These are phyloP conservation scores for Willowsia nigromaculata DNA, from an alignment of 2,888 invertebrate genomes.

Conservation along the genomic window DNA sequence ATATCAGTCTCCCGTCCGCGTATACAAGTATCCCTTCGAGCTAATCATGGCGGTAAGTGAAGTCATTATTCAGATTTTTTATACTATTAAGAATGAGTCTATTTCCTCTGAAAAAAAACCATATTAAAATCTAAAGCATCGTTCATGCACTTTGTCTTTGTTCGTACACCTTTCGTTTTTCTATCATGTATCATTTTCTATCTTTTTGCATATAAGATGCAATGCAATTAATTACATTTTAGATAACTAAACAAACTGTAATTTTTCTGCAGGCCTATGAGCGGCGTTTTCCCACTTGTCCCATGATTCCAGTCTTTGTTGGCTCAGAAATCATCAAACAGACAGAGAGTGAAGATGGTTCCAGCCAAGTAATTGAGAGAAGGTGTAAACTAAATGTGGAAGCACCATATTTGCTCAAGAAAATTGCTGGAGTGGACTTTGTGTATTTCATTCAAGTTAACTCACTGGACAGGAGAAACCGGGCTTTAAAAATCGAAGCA, in stretches of 20 bases:
- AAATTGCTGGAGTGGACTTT: constrained; percentile 95
- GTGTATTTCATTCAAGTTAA: constrained; percentile 95
- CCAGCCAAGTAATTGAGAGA: constrained; percentile 89
- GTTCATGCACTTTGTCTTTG: no score
- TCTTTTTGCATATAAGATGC: no score
- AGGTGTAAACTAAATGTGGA: constrained; percentile 95
- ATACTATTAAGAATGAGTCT: neutral
- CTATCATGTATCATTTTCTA: no score
- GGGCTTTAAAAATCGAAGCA: constrained; percentile 93
- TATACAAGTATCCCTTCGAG: constrained; percentile 97
- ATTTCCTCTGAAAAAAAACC: no score
- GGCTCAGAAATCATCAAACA: constrained; percentile 91
- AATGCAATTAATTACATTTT: no score
- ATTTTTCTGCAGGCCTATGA: constrained; percentile 90
- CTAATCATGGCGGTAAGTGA: constrained; percentile 97
- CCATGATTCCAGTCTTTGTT: constrained; percentile 95
- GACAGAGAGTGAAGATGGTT: constrained; percentile 88
- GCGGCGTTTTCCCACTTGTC: constrained; percentile 94
- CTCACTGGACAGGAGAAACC: constrained; percentile 88
- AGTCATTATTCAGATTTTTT: no score
- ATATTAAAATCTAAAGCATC: no score
- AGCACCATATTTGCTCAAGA: constrained; percentile 95
- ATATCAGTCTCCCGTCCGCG: constrained; percentile 95
- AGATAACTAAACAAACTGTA: constrained; percentile 14
- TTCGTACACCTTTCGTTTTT: no score